Percentiles rank a stretch among this genome's conserved stretches.
phyloP scores from a whole-genome alignment of 2,888 invertebrate genomes.

The Heterodera filipjevi region DNA sequence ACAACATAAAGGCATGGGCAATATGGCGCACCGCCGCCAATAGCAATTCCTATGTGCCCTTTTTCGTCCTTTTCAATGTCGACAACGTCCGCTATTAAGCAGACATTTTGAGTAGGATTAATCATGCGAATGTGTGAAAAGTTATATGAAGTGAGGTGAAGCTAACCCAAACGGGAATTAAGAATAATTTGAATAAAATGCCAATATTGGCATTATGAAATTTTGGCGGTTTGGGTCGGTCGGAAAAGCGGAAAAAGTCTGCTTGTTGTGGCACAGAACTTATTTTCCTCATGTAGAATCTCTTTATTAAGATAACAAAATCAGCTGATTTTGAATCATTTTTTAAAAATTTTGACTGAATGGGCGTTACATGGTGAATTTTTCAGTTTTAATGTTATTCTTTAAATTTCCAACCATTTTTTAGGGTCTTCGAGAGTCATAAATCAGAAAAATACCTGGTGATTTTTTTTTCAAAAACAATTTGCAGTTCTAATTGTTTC shows the following conservation, averaged over 20 bases:
- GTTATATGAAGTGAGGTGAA: not conserved
- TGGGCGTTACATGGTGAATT: not conserved
- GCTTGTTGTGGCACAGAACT: too few species aligned
- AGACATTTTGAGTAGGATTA: conserved; percentile 27
- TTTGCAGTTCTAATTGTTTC: not conserved
- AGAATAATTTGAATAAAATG: not conserved
- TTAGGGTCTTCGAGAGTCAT: not conserved
- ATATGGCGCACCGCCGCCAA: conserved; percentile 41
- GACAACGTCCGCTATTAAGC: conserved; percentile 76
- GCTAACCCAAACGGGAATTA: not conserved
- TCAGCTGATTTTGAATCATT: not conserved
- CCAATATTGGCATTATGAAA: too few species aligned
- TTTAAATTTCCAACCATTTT: not conserved
- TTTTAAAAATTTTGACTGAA: not conserved
- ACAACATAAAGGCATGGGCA: conserved; percentile 78
- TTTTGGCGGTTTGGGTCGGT: too few species aligned
- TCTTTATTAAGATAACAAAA: too few species aligned
- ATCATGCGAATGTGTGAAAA: conserved; percentile 9
- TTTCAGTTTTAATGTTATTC: too few species aligned
- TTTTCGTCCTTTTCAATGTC: conserved; percentile 86
- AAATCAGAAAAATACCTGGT: not conserved
- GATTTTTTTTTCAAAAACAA: not conserved
- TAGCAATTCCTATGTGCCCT: conserved; percentile 76
- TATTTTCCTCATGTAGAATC: too few species aligned
- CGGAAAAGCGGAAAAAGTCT: too few species aligned